Evolutionary conservation across 2,797 vertebrate species (phyloP), one percentile per base, ranked within the genome.

Genomic region (Bucorvus abyssinicus): DNA sequence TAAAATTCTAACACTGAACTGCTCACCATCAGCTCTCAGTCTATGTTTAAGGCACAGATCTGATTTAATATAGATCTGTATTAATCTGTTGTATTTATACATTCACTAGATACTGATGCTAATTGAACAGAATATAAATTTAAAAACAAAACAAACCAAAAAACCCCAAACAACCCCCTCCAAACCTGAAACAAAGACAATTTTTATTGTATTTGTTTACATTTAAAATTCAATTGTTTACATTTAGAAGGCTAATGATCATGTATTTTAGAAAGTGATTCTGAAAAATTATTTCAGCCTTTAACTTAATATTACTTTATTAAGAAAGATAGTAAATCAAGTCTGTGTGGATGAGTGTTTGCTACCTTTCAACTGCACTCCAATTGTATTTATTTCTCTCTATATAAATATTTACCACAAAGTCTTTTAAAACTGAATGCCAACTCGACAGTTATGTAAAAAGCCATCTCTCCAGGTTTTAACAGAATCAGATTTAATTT

Each of bases 341-440:
- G 49, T 32, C 53, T 70, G 63, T 32, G 55, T 13, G 12, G 32
- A 76, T 59, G 44, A 87, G 64, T n/a, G 20, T 21, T 71, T 44
- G 42, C n/a, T 57, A 78, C 32, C 29, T 87, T 94, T 89, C 56
- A 95, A 9, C 45, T 70, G 56, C 38, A 82, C 12, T 87, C 36
- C 34, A 69, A 24, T 11, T 61, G 23, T 53, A 61, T 76, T 75
- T 61, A 75, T 75, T 85, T 83, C 64, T 87, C 24, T 38, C 45
- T 80, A 45, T 20, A 56, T 38, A 83, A 77, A 42, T 71, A 81
- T 78, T 84, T 85, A 84, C 30, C 27, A 56, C 20, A 59, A 70
- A 69, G n/a, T 63, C 64, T 88, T 81, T 67, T n/a, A 90, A 82
- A 94, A 78, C 6, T 26, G 26, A 52, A 47, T 64, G 47, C 40